phyloP scores from a whole-genome alignment of 1,140 invertebrate genomes.

The Ylistrum balloti region DNA sequence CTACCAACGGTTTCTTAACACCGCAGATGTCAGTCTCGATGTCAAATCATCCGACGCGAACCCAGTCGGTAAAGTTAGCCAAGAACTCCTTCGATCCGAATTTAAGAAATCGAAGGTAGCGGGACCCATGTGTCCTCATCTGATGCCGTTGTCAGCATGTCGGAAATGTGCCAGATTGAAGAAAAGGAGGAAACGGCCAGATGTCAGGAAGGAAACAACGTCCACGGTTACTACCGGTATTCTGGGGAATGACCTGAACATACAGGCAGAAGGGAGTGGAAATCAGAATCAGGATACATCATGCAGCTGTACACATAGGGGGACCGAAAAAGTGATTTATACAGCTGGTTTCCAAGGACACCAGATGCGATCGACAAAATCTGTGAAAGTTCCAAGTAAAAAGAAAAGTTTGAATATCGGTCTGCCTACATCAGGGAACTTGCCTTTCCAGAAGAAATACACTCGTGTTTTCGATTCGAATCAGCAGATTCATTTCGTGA shows the following conservation, averaged over 20 bases:
- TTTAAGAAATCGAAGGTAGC: not conserved
- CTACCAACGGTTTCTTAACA: not conserved
- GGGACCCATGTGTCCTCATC: not conserved
- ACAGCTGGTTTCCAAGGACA: not conserved
- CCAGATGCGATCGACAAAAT: not conserved
- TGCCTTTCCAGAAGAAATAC: constrained; percentile 47
- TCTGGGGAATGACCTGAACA: not conserved
- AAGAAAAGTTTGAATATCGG: not conserved
- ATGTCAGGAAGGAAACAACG: not conserved
- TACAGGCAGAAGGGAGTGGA: not conserved
- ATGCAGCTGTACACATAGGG: not conserved
- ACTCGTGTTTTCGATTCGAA: constrained; percentile 51
- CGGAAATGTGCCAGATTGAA: not conserved
- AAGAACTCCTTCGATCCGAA: not conserved
- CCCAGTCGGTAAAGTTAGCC: not conserved
- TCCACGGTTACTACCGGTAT: not conserved
- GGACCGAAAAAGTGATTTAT: not conserved
- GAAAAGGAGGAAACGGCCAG: not conserved
- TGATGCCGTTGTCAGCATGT: not conserved
- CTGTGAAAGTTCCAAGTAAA: not conserved
- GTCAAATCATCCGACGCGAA: not conserved
- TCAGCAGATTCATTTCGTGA: constrained; percentile 55
- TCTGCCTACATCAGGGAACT: not conserved
- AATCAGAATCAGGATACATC: not conserved
- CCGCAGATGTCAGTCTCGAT: not conserved